Conservation (phyloP, 2,888 invertebrate species). For the Poecilus cupreus region DNA sequence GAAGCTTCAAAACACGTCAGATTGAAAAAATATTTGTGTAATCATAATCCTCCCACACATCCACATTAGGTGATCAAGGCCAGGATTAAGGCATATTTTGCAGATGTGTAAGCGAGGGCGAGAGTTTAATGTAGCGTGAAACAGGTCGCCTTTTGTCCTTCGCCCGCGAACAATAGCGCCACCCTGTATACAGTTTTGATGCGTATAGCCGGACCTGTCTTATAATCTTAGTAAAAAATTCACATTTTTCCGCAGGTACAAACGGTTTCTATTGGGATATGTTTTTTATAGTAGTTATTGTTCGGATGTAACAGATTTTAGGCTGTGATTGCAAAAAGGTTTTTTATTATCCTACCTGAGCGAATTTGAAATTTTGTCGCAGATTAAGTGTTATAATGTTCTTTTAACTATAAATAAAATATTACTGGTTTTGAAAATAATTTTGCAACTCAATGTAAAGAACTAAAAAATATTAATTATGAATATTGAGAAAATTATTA, state of each 20-base stretch:
- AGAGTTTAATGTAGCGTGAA: constrained; percentile 51
- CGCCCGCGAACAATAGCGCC: background rate
- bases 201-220: constrained; percentile 25
- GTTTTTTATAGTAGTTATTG: constrained; percentile 27
- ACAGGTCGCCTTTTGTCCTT: constrained; percentile 44
- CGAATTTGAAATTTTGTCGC: constrained; percentile 23
- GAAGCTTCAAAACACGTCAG: constrained; percentile 11
- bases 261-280: constrained; percentile 4
- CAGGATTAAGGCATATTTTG: constrained; percentile 34
- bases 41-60: constrained; percentile 36
- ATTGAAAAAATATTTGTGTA: constrained; percentile 27
- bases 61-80: background rate
- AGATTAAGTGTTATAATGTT: background rate
- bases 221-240: constrained; percentile 47
- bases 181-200: background rate
- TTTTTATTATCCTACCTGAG: constrained; percentile 21
- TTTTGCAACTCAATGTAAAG: too few relatives aligned
- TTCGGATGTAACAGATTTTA: constrained; percentile 42
- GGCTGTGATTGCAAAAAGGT: constrained; percentile 13
- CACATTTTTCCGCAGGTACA: constrained; percentile 33
- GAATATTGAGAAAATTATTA: too few relatives aligned
- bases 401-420: too few relatives aligned
- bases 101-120: constrained; percentile 19
- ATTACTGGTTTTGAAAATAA: too few relatives aligned
- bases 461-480: too few relatives aligned